These are phyloP conservation scores for Lasioglossum zephyrum DNA, from an alignment of 2,888 invertebrate species.

Conservation along the genomic window DNA sequence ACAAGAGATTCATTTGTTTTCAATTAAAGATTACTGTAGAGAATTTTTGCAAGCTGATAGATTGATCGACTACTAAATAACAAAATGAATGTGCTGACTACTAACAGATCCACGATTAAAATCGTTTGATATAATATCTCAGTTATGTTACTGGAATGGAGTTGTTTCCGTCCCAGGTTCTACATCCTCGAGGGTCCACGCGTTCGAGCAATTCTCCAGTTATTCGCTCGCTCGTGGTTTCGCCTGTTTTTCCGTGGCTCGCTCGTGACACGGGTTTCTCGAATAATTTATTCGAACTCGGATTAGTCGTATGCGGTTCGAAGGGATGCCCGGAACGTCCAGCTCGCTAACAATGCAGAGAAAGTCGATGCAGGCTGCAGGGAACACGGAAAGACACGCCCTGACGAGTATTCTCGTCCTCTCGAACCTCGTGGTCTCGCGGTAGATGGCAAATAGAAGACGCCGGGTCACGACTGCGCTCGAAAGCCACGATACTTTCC, in stretches of 20 bases:
- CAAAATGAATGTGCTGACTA: background rate
- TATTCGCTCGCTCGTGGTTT: conserved; percentile 38
- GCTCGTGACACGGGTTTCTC: conserved; percentile 34
- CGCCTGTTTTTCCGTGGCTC: background rate
- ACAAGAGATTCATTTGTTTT: background rate
- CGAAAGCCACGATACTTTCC: conserved; percentile 40
- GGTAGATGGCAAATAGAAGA: conserved; percentile 39
- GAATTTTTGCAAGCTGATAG: no score
- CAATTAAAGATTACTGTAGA: background rate
- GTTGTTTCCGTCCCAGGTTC: background rate
- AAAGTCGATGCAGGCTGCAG: conserved; percentile 72
- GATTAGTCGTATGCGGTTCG: conserved; percentile 5
- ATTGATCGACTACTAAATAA: no score
- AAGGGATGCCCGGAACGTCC: conserved; percentile 66
- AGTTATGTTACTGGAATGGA: background rate
- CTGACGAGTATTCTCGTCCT: conserved; percentile 73
- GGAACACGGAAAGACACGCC: conserved; percentile 77
- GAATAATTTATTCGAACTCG: conserved; percentile 35
- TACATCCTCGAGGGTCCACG: background rate
- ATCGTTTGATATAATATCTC: background rate
- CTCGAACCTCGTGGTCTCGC: conserved; percentile 51
- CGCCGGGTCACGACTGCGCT: conserved; percentile 40
- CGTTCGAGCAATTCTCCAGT: conserved; percentile 21
- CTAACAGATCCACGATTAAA: background rate
- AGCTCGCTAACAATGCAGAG: conserved; percentile 72